These are phyloP conservation scores for Plebejus anna DNA, from an alignment of 2,888 invertebrate species.

Conservation along the genomic window DNA sequence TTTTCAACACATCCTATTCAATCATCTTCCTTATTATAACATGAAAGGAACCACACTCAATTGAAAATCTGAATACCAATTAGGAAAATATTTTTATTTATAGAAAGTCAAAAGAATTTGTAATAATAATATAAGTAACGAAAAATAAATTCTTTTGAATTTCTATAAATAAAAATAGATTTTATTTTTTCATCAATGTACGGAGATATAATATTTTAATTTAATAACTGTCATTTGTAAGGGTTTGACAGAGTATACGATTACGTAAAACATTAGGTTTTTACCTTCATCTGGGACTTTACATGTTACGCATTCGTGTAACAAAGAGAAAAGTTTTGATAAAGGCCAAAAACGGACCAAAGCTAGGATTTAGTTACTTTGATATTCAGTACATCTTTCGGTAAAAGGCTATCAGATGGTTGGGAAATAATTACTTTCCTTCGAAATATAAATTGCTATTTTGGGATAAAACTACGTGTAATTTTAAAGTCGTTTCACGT, in stretches of 20 bases:
- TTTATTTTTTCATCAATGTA: no score
- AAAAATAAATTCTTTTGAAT: no score
- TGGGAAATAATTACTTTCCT: background rate
- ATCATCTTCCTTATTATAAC: conserved; percentile 20
- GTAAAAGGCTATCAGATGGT: background rate
- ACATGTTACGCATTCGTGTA: background rate
- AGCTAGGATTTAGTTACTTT: background rate
- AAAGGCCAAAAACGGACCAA: conserved; percentile 1
- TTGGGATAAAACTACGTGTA: background rate
- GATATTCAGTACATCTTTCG: background rate
- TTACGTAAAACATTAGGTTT: no score
- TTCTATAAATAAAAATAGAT: no score
- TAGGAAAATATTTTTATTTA: background rate
- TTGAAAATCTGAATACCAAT: background rate
- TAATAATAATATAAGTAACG: no score
- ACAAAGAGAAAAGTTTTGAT: conserved; percentile 2
- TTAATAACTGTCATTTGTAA: no score
- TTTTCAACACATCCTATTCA: conserved; percentile 18
- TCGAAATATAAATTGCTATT: background rate
- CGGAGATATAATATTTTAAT: no score
- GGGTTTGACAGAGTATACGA: no score
- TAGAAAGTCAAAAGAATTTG: no score
- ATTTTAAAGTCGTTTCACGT: background rate
- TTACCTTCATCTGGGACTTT: no score
- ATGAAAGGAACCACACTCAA: background rate